Evolutionary conservation across 2,113 vertebrate genomes (phyloP).

Genomic region (Dinomys branickii): DNA sequence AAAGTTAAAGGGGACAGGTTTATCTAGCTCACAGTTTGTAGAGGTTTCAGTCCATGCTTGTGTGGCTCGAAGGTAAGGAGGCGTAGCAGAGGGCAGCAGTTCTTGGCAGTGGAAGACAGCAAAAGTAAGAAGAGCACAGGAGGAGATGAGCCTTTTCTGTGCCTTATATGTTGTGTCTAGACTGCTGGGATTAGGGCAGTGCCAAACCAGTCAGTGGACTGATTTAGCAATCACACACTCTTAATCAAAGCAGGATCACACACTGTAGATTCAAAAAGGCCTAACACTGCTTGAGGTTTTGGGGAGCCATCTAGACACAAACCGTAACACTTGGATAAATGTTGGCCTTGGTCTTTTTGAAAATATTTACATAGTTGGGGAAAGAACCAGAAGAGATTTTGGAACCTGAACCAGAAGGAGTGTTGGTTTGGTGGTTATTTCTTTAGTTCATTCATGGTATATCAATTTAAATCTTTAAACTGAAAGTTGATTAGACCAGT

Average conservation of each 20-base stretch:
- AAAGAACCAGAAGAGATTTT: background rate
- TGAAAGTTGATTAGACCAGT: background rate
- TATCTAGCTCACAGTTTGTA: background rate
- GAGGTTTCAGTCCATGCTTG: background rate
- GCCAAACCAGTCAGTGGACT: too few species aligned
- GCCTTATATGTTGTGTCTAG: too few species aligned
- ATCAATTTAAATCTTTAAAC: conserved; percentile 17
- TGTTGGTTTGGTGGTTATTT: conserved; percentile 8
- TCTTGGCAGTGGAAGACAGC: background rate
- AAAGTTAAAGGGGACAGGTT: background rate
- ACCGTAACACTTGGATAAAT: background rate
- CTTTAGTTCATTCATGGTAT: background rate
- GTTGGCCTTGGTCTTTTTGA: background rate
- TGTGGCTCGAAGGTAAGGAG: background rate
- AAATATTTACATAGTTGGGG: background rate
- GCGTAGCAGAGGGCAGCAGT: background rate
- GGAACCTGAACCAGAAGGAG: background rate
- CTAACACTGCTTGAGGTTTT: background rate
- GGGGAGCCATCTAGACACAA: background rate
- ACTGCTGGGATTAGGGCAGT: too few species aligned
- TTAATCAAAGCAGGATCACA: background rate
- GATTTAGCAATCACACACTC: background rate
- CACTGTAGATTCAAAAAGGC: background rate
- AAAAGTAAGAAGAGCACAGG: background rate
- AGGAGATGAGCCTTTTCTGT: background rate